phyloP scores from a whole-genome alignment of 2,113 vertebrate species.

The Parus major region DNA sequence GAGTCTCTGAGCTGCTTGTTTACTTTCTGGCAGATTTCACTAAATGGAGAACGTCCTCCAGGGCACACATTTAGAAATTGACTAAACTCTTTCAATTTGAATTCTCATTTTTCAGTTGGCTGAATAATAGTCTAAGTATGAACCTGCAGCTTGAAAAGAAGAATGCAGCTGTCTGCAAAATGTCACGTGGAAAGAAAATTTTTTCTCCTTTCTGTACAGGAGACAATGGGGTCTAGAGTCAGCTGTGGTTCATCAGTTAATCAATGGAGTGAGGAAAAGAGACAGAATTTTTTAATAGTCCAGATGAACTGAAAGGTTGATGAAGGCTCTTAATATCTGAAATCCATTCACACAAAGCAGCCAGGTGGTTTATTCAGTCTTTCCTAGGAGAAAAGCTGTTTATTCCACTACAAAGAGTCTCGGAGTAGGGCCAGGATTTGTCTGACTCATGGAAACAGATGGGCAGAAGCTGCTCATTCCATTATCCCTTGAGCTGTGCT shows the following conservation, averaged over 20 bases:
- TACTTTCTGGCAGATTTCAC: conserved; percentile 30
- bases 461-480: background rate
- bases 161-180: background rate
- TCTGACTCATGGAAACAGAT: background rate
- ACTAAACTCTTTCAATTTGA: conserved; percentile 47
- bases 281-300: background rate
- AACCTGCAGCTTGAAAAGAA: background rate
- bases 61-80: conserved; percentile 26
- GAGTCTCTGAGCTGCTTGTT: conserved; percentile 7
- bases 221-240: background rate
- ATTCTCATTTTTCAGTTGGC: conserved; percentile 51
- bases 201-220: background rate
- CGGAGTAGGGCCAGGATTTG: background rate
- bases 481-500: background rate
- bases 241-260: background rate
- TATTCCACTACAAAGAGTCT: background rate
- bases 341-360: background rate
- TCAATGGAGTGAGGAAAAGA: background rate
- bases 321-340: background rate
- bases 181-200: background rate
- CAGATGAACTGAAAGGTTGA: background rate
- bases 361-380: background rate
- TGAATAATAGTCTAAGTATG: conserved; percentile 33
- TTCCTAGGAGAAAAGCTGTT: background rate
- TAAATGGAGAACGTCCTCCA: conserved; percentile 37